Conservation (phyloP, 2,113 vertebrate genomes). For the Lamprologus lemairii region DNA sequence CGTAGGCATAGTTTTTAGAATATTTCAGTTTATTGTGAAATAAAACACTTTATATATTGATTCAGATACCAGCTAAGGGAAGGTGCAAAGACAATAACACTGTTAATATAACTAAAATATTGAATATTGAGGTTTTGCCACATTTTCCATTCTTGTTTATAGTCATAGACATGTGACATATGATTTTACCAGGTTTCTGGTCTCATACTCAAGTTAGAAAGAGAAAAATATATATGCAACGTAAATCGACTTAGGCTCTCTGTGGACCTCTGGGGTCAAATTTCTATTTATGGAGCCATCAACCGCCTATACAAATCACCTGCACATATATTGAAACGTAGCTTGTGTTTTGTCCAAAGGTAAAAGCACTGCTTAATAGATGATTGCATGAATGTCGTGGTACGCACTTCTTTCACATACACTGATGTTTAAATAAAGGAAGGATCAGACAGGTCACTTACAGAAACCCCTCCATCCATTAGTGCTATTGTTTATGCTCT, state of each 20-base stretch:
- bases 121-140: neutral
- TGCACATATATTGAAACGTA: neutral
- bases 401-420: neutral
- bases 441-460: neutral
- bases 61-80: neutral
- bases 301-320: neutral
- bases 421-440: neutral
- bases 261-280: neutral
- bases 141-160: neutral
- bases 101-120: neutral
- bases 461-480: neutral
- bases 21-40: neutral
- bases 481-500: neutral
- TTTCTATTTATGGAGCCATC: neutral
- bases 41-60: neutral
- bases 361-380: neutral
- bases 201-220: neutral
- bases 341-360: neutral
- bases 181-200: neutral
- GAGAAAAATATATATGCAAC: no score
- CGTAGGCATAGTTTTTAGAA: neutral
- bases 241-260: neutral
- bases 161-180: neutral
- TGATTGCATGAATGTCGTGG: neutral
- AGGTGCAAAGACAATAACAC: neutral